Evolutionary conservation across 2,797 vertebrate genomes (phyloP).

Genomic region (Alfaro cultratus): DNA sequence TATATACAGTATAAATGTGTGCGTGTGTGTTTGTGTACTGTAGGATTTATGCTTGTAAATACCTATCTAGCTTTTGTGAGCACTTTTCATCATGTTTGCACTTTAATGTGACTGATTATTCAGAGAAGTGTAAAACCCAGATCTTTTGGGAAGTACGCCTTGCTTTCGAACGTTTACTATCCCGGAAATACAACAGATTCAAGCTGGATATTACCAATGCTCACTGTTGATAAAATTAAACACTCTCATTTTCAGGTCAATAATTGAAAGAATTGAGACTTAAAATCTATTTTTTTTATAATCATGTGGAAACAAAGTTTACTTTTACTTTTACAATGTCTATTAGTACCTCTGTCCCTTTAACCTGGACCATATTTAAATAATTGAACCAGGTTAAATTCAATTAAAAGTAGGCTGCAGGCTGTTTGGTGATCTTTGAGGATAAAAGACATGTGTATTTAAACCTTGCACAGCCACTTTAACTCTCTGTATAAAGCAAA

Average conservation of each 20-base stretch:
- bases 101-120: conserved; percentile 21
- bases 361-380: not conserved
- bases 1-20: not conserved
- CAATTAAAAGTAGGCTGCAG: not conserved
- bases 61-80: conserved; percentile 16
- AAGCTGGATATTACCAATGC: conserved; percentile 12
- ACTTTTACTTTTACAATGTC: not conserved
- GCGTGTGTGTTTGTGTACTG: conserved; percentile 1
- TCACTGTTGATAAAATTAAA: conserved; percentile 24
- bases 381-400: conserved; percentile 19
- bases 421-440: not conserved
- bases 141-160: conserved; percentile 31
- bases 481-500: conserved; percentile 1
- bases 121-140: not conserved
- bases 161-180: conserved; percentile 25
- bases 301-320: conserved; percentile 10
- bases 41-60: conserved; percentile 14
- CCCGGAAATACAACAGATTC: conserved; percentile 24
- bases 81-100: conserved; percentile 12
- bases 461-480: not conserved
- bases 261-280: conserved; percentile 39
- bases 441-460: conserved; percentile 19
- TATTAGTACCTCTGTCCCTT: not conserved
- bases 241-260: conserved; percentile 43
- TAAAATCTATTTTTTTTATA: conserved; percentile 19